These are phyloP conservation scores for Drosophila virilis DNA, from an alignment of 1,140 invertebrate species.

Conservation along the genomic window DNA sequence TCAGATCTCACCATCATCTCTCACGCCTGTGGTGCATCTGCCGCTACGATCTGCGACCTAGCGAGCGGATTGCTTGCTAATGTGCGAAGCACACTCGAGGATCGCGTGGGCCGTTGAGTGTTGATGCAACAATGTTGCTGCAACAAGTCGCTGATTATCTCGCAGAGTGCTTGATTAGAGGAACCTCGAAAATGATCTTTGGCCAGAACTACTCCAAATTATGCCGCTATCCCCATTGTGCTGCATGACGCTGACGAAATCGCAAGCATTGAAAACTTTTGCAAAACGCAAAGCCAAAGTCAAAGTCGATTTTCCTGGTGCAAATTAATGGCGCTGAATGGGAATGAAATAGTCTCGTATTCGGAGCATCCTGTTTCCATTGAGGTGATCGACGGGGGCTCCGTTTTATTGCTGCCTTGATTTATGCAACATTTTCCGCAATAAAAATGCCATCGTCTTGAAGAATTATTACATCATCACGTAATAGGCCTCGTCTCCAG, in stretches of 20 bases:
- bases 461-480: constrained; percentile 82
- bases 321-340: constrained; percentile 62
- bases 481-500: constrained; percentile 61
- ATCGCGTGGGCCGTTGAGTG: constrained; percentile 54
- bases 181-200: constrained; percentile 43
- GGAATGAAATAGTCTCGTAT: constrained; percentile 55
- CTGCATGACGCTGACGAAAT: constrained; percentile 61
- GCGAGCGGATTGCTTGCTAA: constrained; percentile 51
- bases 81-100: constrained; percentile 54
- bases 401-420: constrained; percentile 76
- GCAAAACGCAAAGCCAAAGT: constrained; percentile 19
- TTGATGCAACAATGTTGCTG: constrained; percentile 65
- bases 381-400: constrained; percentile 50
- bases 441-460: constrained; percentile 74
- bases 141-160: constrained; percentile 63
- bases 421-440: constrained; percentile 80
- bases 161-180: constrained; percentile 49
- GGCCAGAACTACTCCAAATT: constrained; percentile 45
- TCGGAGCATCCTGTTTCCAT: constrained; percentile 69
- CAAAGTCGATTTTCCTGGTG: constrained; percentile 44
- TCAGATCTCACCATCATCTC: constrained; percentile 33
- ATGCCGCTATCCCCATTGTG: constrained; percentile 58
- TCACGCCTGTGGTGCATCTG: constrained; percentile 65
- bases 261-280: constrained; percentile 45
- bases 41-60: constrained; percentile 49